Evolutionary conservation across 2,888 invertebrate species (phyloP), one percentile per base, ranked within the genome.

Genomic region (Marronus borbonicus): DNA sequence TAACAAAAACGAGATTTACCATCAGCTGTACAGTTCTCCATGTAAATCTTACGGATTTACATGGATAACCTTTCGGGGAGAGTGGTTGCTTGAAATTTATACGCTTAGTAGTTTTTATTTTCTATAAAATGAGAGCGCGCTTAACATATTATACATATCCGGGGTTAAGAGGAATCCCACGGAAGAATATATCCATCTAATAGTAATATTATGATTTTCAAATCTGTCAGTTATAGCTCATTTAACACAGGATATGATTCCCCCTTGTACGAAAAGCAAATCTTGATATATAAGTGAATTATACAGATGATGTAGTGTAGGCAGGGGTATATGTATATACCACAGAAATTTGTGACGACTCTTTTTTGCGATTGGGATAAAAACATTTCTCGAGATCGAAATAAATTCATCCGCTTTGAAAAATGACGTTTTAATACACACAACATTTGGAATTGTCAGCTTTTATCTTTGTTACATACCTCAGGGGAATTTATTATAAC

Each of bases 191-290:
- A 17, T 65, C 7, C 44, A 8, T 65, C n/a, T 65, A 76, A 76
- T 76, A 50, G 62, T 24, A 39, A 68, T 60, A 31, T 77, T 77
- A 77, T 69, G 70, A 70, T 58, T 70, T 77, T 64, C 70, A 78
- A 78, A 75, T 64, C 74, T 78, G 78, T 78, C 78, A 65, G 78
- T 70, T 65, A 78, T 70, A 78, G 76, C 44, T 78, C 78, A 78
- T 78, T 78, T 78, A 70, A 74, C 72, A 65, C 36, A 20, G 65
- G 8, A 2, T 52, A 75, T 36, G 74, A 74, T 55, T 75, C 75
- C 74, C 74, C 74, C 44, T 10, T 44, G 3, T 1, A 44, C 8
- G 44, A 44, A 44, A 24, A 78, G 17, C 65, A 69, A 62, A 69
- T 70, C 76, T n/a, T 36, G 76, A 78, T 69, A 76, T 76, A 78